Evolutionary conservation across 2,888 invertebrate genomes (phyloP).

Genomic region (Altica lythri): DNA sequence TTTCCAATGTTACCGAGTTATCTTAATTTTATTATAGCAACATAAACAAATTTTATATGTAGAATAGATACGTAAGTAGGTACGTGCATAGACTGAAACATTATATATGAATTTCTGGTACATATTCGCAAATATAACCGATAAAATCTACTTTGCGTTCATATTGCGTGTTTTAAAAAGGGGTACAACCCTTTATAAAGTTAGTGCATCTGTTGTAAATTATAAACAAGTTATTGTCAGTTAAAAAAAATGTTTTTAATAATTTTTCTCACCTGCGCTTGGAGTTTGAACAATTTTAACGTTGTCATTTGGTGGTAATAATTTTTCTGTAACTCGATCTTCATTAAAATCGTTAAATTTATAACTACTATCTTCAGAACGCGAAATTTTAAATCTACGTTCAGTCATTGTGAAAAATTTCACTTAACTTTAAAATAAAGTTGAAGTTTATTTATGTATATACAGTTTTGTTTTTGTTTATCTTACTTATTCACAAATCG

Average conservation of each 20-base stretch:
- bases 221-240: too few species aligned
- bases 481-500: not conserved
- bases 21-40: not conserved
- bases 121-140: too few species aligned
- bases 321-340: conserved; percentile 45
- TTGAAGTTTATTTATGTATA: not conserved
- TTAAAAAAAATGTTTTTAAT: too few species aligned
- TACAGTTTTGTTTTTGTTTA: not conserved
- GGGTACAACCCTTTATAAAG: not conserved
- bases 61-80: conserved; percentile 1
- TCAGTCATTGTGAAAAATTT: conserved; percentile 62
- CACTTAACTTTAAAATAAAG: conserved; percentile 9
- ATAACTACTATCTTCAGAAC: conserved; percentile 61
- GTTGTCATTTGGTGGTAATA: conserved; percentile 41
- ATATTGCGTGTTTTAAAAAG: not conserved
- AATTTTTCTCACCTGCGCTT: conserved; percentile 31
- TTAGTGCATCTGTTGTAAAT: not conserved
- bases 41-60: conserved; percentile 2
- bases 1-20: too few species aligned
- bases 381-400: conserved; percentile 64
- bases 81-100: too few species aligned
- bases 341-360: conserved; percentile 57
- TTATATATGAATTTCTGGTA: too few species aligned
- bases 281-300: conserved; percentile 25
- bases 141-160: not conserved